Conservation (phyloP, 2,888 invertebrate species). For the Muschampia plurimacula region DNA sequence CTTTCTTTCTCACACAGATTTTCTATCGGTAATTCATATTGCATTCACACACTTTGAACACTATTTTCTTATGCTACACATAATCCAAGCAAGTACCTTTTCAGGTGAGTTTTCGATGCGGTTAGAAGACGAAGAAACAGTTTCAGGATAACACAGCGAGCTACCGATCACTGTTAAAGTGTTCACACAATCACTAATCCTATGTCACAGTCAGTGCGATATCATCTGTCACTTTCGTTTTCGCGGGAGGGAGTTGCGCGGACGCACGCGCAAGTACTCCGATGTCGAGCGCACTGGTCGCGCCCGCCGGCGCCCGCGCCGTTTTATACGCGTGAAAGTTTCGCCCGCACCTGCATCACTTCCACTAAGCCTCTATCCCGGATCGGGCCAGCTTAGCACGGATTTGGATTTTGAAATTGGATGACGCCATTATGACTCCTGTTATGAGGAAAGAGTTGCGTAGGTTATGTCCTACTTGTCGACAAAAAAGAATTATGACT, state of each 20-base stretch:
- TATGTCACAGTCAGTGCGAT: conserved; percentile 67
- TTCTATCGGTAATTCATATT: conserved; percentile 22
- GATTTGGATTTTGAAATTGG: conserved; percentile 73
- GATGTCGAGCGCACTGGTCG: conserved; percentile 74
- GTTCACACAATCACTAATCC: conserved; percentile 71
- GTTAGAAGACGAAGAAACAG: conserved; percentile 64
- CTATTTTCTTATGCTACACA: conserved; percentile 46
- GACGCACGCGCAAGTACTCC: conserved; percentile 61
- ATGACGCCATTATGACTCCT: conserved; percentile 64
- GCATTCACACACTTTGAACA: conserved; percentile 40
- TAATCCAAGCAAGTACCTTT: conserved; percentile 70
- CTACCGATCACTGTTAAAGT: conserved; percentile 81
- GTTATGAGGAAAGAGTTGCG: conserved; percentile 36
- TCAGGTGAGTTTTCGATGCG: conserved; percentile 66
- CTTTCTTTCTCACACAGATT: conserved; percentile 14
- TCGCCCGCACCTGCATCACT: conserved; percentile 60
- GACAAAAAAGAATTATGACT: background rate
- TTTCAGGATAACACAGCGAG: conserved; percentile 80
- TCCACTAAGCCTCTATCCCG: conserved; percentile 70
- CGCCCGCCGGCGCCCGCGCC: conserved; percentile 64
- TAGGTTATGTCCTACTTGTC: background rate
- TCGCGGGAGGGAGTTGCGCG: conserved; percentile 57
- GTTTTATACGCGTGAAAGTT: conserved; percentile 85
- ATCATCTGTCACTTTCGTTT: conserved; percentile 76
- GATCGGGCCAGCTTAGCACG: conserved; percentile 64